Percentiles rank a stretch among this genome's conserved stretches.
phyloP scores from a whole-genome alignment of 2,888 invertebrate species.

The Biston betularia region DNA sequence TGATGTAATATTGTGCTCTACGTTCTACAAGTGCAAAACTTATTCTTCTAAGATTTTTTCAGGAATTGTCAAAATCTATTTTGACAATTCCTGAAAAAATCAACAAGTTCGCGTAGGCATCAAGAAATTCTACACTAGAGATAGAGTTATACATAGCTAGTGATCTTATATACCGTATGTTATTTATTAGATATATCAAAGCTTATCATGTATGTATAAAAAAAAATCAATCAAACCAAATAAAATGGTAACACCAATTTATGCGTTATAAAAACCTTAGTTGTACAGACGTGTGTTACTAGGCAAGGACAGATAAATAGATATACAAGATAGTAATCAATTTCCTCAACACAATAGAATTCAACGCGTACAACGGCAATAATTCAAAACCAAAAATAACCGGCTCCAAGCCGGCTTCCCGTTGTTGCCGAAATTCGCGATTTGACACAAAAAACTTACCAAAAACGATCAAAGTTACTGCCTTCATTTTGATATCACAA shows the following conservation, averaged over 20 bases:
- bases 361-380: constrained; percentile 23
- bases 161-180: no score
- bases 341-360: constrained; percentile 26
- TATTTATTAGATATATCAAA: no score
- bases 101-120: no score
- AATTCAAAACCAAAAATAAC: constrained; percentile 25
- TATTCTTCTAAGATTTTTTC: no score
- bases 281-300: not conserved
- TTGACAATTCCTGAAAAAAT: no score
- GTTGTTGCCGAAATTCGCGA: constrained; percentile 25
- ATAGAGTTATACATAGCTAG: no score
- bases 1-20: not conserved
- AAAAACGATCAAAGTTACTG: constrained; percentile 67
- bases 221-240: no score
- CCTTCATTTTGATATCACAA: constrained; percentile 65
- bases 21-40: no score
- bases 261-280: not conserved
- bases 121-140: no score
- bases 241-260: not conserved
- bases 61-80: no score
- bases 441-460: constrained; percentile 63
- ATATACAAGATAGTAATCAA: not conserved
- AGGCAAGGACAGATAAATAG: not conserved
- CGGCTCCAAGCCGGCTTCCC: constrained; percentile 17
- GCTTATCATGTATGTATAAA: no score